These are phyloP conservation scores for Rhinogobio ventralis DNA, from an alignment of 2,797 vertebrate species.

Conservation along the genomic window DNA sequence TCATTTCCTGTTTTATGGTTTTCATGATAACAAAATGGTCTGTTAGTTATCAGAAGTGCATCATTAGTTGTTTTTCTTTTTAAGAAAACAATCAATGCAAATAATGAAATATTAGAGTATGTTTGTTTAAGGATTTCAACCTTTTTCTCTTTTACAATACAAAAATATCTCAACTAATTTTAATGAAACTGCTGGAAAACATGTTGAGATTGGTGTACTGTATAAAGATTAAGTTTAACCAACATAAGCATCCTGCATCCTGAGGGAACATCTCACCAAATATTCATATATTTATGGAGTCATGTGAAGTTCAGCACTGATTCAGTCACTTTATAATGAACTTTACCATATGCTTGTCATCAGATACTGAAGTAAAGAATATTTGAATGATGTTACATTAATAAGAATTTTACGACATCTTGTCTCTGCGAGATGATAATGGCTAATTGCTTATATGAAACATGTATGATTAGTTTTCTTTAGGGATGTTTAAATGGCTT, in stretches of 20 bases:
- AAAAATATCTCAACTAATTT: neutral
- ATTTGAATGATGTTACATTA: neutral
- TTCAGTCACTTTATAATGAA: neutral
- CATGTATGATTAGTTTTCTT: conserved; percentile 67
- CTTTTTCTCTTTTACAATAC: neutral
- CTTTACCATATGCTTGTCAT: neutral
- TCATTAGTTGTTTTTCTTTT: neutral
- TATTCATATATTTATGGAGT: conserved; percentile 15
- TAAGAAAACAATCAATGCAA: neutral
- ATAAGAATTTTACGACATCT: neutral
- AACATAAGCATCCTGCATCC: neutral
- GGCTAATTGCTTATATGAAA: conserved; percentile 69
- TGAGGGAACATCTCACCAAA: neutral
- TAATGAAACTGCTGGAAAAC: neutral
- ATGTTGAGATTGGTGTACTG: neutral
- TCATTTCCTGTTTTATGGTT: neutral
- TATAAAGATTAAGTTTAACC: neutral
- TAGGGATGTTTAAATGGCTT: conserved; percentile 71
- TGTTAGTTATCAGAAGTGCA: neutral
- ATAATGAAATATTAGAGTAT: neutral
- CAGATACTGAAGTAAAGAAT: neutral
- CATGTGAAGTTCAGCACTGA: neutral
- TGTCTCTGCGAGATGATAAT: neutral
- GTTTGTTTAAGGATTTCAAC: neutral
- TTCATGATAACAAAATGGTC: neutral